Evolutionary conservation across 2,888 invertebrate species (phyloP).

Genomic region (Iphiclides podalirius): DNA sequence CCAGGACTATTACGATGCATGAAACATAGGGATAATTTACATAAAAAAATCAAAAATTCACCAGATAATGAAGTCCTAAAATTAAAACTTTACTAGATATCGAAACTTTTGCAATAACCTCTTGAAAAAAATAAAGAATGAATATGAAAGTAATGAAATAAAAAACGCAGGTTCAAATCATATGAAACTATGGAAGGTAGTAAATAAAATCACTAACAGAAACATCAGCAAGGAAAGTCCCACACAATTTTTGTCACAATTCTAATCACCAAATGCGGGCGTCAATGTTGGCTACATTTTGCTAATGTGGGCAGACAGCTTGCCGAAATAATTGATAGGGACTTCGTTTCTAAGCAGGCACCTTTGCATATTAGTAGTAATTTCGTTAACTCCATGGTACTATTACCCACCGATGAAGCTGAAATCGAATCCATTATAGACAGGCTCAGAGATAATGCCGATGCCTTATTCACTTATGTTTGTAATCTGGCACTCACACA

Average conservation of each 20-base stretch:
- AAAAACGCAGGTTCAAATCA: constrained; percentile 15
- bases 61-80: constrained; percentile 18
- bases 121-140: constrained; percentile 19
- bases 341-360: too few relatives aligned
- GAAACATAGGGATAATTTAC: constrained; percentile 22
- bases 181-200: constrained; percentile 18
- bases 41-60: constrained; percentile 19
- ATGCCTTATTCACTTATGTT: constrained; percentile 12
- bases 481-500: constrained; percentile 14
- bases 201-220: constrained; percentile 19
- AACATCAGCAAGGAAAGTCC: neutral
- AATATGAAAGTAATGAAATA: constrained; percentile 21
- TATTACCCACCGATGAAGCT: constrained; percentile 9
- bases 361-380: neutral
- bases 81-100: constrained; percentile 12
- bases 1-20: constrained; percentile 18
- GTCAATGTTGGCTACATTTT: neutral
- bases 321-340: neutral
- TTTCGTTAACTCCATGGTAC: constrained; percentile 6
- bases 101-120: too few relatives aligned
- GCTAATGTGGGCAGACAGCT: neutral
- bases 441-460: constrained; percentile 10
- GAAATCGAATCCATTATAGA: constrained; percentile 15
- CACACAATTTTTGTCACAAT: neutral
- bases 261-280: neutral